A percentile compares a stretch with the other conserved stretches of the same genome.
Evolutionary conservation across 2,797 vertebrate species (phyloP).

Genomic region (Rhodeus uyekii): DNA sequence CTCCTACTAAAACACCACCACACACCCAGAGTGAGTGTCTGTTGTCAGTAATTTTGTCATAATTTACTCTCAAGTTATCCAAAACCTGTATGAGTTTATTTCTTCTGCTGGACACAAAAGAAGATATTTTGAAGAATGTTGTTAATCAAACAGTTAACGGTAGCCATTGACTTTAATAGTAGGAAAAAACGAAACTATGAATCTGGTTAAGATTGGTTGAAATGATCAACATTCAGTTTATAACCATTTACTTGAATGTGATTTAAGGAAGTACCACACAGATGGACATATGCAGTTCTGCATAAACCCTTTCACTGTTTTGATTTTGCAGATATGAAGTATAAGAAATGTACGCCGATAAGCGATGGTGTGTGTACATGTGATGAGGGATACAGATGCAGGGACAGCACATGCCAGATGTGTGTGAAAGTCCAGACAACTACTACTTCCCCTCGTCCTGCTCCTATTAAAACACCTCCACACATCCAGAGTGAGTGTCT

Average conservation of each 20-base stretch:
- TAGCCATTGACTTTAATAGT: too few species aligned
- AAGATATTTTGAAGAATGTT: too few species aligned
- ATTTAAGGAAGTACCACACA: background rate
- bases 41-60: too few species aligned
- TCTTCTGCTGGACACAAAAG: too few species aligned
- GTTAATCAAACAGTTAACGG: too few species aligned
- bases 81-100: too few species aligned
- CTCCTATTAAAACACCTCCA: background rate
- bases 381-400: slow-evolving; percentile 64
- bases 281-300: background rate
- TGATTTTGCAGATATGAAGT: slow-evolving; percentile 60
- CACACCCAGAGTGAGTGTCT: slow-evolving; percentile 13
- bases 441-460: too few species aligned
- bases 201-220: too few species aligned
- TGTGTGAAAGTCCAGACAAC: slow-evolving; percentile 51
- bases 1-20: background rate
- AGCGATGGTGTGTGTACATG: slow-evolving; percentile 67
- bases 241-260: too few species aligned
- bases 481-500: slow-evolving; percentile 13
- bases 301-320: background rate
- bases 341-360: slow-evolving; percentile 34
- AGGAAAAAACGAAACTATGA: too few species aligned
- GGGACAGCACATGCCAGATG: slow-evolving; percentile 21
- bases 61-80: too few species aligned
- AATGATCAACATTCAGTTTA: too few species aligned